Conservation (phyloP, 2,888 invertebrate species). For the Hartigia nigra region DNA sequence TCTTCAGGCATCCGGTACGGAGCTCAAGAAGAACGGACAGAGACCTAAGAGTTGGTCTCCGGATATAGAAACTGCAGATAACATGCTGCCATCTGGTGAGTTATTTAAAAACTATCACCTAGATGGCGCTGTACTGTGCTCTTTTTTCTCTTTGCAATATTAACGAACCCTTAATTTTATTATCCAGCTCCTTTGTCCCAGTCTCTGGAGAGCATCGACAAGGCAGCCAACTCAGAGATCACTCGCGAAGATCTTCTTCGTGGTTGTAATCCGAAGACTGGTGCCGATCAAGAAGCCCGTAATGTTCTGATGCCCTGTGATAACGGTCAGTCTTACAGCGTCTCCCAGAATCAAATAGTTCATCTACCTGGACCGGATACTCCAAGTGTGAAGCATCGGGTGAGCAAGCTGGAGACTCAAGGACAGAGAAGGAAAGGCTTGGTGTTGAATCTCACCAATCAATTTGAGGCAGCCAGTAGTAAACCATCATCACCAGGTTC, state of each 20-base stretch:
- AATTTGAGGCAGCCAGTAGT: conserved; percentile 68
- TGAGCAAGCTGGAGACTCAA: conserved; percentile 78
- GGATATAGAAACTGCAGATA: conserved; percentile 73
- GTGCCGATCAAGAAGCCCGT: conserved; percentile 72
- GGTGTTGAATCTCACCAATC: conserved; percentile 70
- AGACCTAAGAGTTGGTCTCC: conserved; percentile 83
- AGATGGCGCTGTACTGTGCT: background rate
- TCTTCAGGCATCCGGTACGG: conserved; percentile 48
- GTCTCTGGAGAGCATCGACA: conserved; percentile 75
- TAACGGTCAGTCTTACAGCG: conserved; percentile 88
- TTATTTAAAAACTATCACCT: conserved; percentile 3
- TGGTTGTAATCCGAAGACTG: conserved; percentile 61
- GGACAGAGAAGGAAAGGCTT: conserved; percentile 66
- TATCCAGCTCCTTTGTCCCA: conserved; percentile 71
- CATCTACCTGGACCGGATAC: conserved; percentile 77
- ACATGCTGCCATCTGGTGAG: conserved; percentile 68
- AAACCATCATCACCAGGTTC: conserved; percentile 62
- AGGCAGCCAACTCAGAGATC: conserved; percentile 53
- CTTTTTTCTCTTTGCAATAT: conserved; percentile 22
- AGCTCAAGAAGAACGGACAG: conserved; percentile 56
- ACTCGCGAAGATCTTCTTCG: conserved; percentile 60
- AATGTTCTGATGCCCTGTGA: conserved; percentile 88
- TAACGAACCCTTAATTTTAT: background rate
- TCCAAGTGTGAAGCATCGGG: conserved; percentile 71
- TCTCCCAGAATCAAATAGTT: conserved; percentile 90